These are phyloP conservation scores for Brachyopa scutellaris DNA, from an alignment of 2,888 invertebrate genomes.

Conservation along the genomic window DNA sequence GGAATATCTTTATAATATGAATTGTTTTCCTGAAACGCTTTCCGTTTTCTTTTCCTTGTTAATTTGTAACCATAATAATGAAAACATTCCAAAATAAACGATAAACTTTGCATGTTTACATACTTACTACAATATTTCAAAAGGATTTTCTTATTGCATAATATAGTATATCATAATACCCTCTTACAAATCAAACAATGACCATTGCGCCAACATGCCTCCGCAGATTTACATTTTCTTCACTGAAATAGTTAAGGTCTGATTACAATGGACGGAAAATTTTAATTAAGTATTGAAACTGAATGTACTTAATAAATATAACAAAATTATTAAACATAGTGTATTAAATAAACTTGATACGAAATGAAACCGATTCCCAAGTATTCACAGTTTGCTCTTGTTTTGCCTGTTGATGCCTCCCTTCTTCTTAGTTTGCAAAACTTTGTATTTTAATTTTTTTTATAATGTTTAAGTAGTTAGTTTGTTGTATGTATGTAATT, in stretches of 20 bases:
- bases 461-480: conserved; percentile 29
- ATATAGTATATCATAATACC: too few species aligned
- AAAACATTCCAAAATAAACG: too few species aligned
- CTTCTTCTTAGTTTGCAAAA: conserved; percentile 26
- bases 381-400: too few species aligned
- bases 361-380: conserved; percentile 67
- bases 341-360: conserved; percentile 29
- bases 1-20: too few species aligned
- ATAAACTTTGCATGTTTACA: too few species aligned
- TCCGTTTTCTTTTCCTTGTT: too few species aligned
- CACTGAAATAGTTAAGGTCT: conserved; percentile 79
- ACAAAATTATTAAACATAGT: conserved; percentile 1
- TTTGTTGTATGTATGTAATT: too few species aligned
- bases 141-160: too few species aligned
- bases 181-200: conserved; percentile 63
- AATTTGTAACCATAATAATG: too few species aligned
- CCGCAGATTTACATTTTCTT: conserved; percentile 20
- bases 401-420: too few species aligned
- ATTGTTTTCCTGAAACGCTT: too few species aligned
- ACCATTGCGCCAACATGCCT: conserved; percentile 50
- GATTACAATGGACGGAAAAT: conserved; percentile 82
- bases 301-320: neutral
- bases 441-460: conserved; percentile 13
- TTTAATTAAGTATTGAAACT: conserved; percentile 17
- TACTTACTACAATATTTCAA: too few species aligned